A percentile compares a stretch with the other conserved stretches of the same genome.
phyloP scores from a whole-genome alignment of 2,888 invertebrate genomes.

The Pyralis farinalis region DNA sequence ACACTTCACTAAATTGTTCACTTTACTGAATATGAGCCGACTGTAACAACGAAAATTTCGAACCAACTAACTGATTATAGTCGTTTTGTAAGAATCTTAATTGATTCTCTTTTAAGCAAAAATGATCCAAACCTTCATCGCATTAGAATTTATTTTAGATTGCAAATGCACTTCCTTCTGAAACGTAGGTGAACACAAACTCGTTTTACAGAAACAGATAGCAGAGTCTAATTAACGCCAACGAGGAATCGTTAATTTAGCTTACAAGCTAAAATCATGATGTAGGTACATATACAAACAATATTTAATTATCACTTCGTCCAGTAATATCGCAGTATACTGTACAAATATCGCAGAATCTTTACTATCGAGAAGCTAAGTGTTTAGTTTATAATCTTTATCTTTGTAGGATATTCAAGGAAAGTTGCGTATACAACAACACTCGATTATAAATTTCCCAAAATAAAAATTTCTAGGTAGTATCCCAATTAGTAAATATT shows the following conservation, averaged over 20 bases:
- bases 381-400: too few relatives aligned
- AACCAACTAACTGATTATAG: conserved; percentile 56
- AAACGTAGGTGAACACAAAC: conserved; percentile 52
- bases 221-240: conserved; percentile 49
- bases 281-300: not conserved
- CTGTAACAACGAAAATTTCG: conserved; percentile 42
- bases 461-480: too few relatives aligned
- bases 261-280: conserved; percentile 9
- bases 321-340: not conserved
- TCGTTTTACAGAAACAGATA: conserved; percentile 62
- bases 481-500: too few relatives aligned
- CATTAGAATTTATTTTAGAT: conserved; percentile 36
- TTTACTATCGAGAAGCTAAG: too few relatives aligned
- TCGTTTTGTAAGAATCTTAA: conserved; percentile 50
- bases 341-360: too few relatives aligned
- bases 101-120: conserved; percentile 33
- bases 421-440: too few relatives aligned
- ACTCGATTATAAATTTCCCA: too few relatives aligned
- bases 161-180: conserved; percentile 33
- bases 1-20: conserved; percentile 18
- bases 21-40: conserved; percentile 26
- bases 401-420: too few relatives aligned
- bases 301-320: not conserved
- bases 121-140: conserved; percentile 29
- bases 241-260: conserved; percentile 39